Conservation (phyloP, 37 sponge, comb jelly and placozoan species). For the Halisarca cf. caerulea region DNA sequence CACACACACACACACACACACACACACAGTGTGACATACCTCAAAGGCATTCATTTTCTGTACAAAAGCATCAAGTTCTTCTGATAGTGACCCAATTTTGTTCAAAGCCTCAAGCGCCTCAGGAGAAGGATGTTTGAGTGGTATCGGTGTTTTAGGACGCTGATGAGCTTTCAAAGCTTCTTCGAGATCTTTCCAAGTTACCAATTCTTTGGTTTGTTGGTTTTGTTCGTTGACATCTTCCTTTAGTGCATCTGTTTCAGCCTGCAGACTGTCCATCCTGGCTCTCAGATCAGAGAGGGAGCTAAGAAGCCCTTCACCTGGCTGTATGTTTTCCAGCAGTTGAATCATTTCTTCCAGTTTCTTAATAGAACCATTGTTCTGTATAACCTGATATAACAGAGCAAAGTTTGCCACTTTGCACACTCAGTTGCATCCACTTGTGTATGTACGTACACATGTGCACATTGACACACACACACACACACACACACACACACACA, state of each 20-base stretch:
- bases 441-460: no score
- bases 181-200: conserved; percentile 54
- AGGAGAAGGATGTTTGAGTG: conserved; percentile 41
- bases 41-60: conserved; percentile 32
- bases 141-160: conserved; percentile 28
- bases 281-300: conserved; percentile 33
- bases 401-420: no score
- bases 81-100: conserved; percentile 40
- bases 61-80: conserved; percentile 35
- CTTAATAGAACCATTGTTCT: neutral
- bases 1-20: no score
- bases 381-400: conserved; percentile 1
- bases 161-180: conserved; percentile 50
- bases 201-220: conserved; percentile 8
- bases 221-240: neutral
- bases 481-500: no score
- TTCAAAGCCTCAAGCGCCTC: conserved; percentile 48
- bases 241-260: conserved; percentile 23
- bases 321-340: conserved; percentile 49
- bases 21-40: conserved; percentile 23
- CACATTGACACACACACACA: neutral
- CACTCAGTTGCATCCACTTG: no score
- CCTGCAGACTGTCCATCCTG: conserved; percentile 25
- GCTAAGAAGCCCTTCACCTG: conserved; percentile 34
- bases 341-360: conserved; percentile 40